A percentile compares a stretch with the other conserved stretches of the same genome.
phyloP scores from a whole-genome alignment of 2,888 invertebrate genomes.

The Dasysyrphus tricinctus region DNA sequence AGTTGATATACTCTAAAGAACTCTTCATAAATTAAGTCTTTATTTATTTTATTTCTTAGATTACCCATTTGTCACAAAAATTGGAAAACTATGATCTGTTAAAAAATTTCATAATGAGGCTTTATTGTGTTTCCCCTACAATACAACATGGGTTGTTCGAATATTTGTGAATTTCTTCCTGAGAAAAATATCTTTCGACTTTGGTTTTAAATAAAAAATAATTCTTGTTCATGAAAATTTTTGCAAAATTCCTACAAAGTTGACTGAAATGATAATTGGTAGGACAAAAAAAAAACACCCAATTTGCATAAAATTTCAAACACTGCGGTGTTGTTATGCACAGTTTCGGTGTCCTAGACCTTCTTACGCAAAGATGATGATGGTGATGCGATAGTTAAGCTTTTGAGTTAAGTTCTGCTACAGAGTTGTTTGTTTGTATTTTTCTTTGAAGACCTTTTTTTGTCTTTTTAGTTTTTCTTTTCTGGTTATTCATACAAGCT shows the following conservation, averaged over 20 bases:
- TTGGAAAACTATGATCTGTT: no score
- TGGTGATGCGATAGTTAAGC: not conserved
- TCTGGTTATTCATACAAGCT: conserved; percentile 7
- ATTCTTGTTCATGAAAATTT: not conserved
- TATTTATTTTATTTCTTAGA: no score
- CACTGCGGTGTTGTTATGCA: not conserved
- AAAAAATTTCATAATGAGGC: no score
- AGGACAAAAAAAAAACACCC: not conserved
- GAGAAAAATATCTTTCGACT: not conserved
- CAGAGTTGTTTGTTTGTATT: not conserved
- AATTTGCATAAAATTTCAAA: not conserved
- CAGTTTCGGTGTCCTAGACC: not conserved
- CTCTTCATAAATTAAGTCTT: no score
- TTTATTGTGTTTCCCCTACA: no score
- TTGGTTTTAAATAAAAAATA: not conserved
- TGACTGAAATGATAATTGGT: not conserved
- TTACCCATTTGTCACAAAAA: no score
- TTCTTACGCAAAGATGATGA: not conserved
- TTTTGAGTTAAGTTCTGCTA: not conserved
- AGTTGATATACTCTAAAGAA: no score
- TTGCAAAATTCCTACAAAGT: no score
- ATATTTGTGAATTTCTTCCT: no score
- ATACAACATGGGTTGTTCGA: no score
- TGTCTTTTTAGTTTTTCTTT: not conserved
- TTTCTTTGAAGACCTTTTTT: not conserved